Evolutionary conservation across 2,888 invertebrate species (phyloP), one percentile per base, ranked within the genome.

Genomic region (Seira sanloemensis): DNA sequence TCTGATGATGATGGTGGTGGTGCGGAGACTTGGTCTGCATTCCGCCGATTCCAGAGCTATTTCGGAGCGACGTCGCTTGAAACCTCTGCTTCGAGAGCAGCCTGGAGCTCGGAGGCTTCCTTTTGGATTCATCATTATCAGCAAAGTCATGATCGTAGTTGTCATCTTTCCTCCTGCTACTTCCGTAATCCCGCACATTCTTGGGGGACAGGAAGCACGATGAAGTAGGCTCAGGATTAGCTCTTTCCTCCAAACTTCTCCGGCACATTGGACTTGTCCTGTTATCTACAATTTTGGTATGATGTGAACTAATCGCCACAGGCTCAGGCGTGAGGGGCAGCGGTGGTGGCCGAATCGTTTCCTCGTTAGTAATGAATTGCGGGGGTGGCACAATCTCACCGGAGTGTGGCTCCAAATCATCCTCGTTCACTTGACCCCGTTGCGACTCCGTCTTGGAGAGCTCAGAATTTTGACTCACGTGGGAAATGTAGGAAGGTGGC

Each of bases 401-500:
- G 12, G 37, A 4, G 12, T 4, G 18, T 65, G 2, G 25, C 18
- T 74, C 65, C 5, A n/a, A 67, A 25, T 78, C 86, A n/a, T 79
- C 83, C 67, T 82, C 86, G 46, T 68, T 62, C 21, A 27, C 46
- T 12, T 76, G 83, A 72, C 83, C 87, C 76, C 85, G 37, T 25
- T 86, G 87, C 2, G 89, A 89, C 81, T 89, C 89, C 0, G 89
- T 89, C 69, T 88, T 88, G 25, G 88, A 88, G 7, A 78, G 58
- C 62, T 88, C 89, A 1, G 88, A 89, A 66, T 86, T 88, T 58
- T 87, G 89, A n/a, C 87, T 87, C n/a, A 86, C 85, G 50, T 87
- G 87, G 26, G 88, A 89, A 9, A 88, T 85, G 65, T 88, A 86
- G 21, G 88, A 88, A 12, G 88, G 86, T 37, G 88, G 86, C 0